phyloP scores from a whole-genome alignment of 2,888 invertebrate genomes.

The Lacanobia oleracea region DNA sequence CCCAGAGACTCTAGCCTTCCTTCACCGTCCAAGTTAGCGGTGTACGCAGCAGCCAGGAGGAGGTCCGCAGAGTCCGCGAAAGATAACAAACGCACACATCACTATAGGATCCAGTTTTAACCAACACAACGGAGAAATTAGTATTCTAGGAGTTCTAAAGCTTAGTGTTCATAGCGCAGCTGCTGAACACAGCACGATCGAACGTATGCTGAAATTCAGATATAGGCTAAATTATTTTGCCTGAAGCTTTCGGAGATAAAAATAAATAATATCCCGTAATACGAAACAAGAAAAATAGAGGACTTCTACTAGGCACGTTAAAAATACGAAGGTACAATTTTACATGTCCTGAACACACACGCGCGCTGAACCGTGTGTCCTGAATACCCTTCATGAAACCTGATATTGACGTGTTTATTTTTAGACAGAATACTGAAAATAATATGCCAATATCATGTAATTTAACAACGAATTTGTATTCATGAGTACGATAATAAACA shows the following conservation, averaged over 20 bases:
- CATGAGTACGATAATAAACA: background rate
- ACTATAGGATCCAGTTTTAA: conserved; percentile 94
- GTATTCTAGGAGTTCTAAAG: background rate
- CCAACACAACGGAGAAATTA: background rate
- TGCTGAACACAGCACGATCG: background rate
- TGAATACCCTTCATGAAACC: conserved; percentile 41
- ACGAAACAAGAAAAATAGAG: background rate
- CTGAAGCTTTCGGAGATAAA: background rate
- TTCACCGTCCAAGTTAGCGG: conserved; percentile 92
- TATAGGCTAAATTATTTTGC: background rate
- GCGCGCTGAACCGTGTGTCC: conserved; percentile 18
- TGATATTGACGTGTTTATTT: conserved; percentile 55
- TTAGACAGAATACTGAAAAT: conserved; percentile 27
- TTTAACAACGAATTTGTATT: conserved; percentile 15
- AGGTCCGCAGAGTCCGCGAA: conserved; percentile 91
- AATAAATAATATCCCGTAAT: conserved; percentile 1
- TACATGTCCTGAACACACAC: conserved; percentile 23
- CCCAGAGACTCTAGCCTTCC: conserved; percentile 90
- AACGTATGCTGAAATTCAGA: background rate
- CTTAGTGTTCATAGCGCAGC: conserved; percentile 1
- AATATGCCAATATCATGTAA: conserved; percentile 17
- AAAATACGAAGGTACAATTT: background rate
- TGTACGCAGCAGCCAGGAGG: conserved; percentile 88
- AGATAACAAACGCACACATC: conserved; percentile 91
- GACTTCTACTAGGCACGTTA: background rate